Evolutionary conservation across 2,113 vertebrate genomes (phyloP).

Genomic region (Amia ocellicauda): DNA sequence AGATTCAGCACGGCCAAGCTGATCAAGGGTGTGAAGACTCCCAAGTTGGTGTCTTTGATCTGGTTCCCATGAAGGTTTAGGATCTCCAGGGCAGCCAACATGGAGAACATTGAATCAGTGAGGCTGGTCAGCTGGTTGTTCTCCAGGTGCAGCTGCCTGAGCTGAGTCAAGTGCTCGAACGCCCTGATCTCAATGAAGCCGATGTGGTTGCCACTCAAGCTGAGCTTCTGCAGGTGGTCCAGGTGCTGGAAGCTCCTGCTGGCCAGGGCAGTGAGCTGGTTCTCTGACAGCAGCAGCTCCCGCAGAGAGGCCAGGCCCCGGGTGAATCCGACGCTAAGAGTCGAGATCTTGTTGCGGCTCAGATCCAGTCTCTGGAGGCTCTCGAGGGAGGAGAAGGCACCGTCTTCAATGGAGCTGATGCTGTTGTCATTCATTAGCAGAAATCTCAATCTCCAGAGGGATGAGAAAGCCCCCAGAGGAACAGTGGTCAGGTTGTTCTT

Average conservation of each 20-base stretch:
- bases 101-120: slow-evolving; percentile 38
- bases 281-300: slow-evolving; percentile 39
- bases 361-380: slow-evolving; percentile 47
- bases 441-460: slow-evolving; percentile 42
- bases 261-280: slow-evolving; percentile 24
- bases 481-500: slow-evolving; percentile 35
- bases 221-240: slow-evolving; percentile 40
- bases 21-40: slow-evolving; percentile 39
- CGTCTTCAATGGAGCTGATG: slow-evolving; percentile 23
- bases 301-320: slow-evolving; percentile 31
- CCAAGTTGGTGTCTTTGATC: slow-evolving; percentile 34
- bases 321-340: slow-evolving; percentile 37
- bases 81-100: slow-evolving; percentile 46
- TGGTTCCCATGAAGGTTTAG: slow-evolving; percentile 47
- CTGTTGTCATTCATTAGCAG: slow-evolving; percentile 48
- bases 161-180: slow-evolving; percentile 38
- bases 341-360: slow-evolving; percentile 36
- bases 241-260: slow-evolving; percentile 34
- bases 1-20: slow-evolving; percentile 45
- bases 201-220: slow-evolving; percentile 35
- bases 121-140: slow-evolving; percentile 41
- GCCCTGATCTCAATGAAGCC: slow-evolving; percentile 26
- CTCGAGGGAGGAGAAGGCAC: slow-evolving; percentile 40
- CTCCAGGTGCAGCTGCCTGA: slow-evolving; percentile 44
- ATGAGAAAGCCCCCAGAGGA: slow-evolving; percentile 32